phyloP scores from a whole-genome alignment of 2,797 vertebrate genomes.

The Lemur catta region DNA sequence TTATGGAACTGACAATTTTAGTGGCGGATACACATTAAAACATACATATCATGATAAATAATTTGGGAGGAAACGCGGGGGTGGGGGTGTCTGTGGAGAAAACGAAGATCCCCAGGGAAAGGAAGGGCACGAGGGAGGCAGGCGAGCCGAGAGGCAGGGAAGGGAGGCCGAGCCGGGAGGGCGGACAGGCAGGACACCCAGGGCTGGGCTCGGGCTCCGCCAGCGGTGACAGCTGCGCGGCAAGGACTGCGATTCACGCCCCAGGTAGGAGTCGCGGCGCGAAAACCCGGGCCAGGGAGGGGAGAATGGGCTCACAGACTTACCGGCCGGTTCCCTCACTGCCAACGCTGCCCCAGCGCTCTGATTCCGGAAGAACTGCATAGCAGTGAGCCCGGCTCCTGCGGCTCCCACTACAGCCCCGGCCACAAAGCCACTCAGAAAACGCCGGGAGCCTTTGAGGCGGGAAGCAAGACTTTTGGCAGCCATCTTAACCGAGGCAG shows the following conservation, averaged over 20 bases:
- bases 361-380: conserved; percentile 67
- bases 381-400: conserved; percentile 70
- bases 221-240: accelerated
- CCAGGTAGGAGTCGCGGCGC: accelerated
- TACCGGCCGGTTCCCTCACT: conserved; percentile 58
- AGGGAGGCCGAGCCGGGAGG: neutral
- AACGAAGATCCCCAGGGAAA: no score
- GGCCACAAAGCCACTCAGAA: conserved; percentile 77
- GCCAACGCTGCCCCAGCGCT: neutral
- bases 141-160: neutral
- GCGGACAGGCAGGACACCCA: neutral
- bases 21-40: neutral
- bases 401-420: conserved; percentile 75
- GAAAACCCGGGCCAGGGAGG: accelerated
- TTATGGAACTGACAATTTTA: accelerated
- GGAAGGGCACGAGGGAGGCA: neutral
- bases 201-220: neutral
- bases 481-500: neutral
- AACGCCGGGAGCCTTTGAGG: conserved; percentile 44
- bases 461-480: neutral
- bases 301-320: neutral
- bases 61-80: neutral
- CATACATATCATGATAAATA: accelerated
- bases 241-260: accelerated
- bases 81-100: no score